Evolutionary conservation across 1,140 invertebrate genomes (phyloP).

Genomic region (Pseudobourletiella spinata): DNA sequence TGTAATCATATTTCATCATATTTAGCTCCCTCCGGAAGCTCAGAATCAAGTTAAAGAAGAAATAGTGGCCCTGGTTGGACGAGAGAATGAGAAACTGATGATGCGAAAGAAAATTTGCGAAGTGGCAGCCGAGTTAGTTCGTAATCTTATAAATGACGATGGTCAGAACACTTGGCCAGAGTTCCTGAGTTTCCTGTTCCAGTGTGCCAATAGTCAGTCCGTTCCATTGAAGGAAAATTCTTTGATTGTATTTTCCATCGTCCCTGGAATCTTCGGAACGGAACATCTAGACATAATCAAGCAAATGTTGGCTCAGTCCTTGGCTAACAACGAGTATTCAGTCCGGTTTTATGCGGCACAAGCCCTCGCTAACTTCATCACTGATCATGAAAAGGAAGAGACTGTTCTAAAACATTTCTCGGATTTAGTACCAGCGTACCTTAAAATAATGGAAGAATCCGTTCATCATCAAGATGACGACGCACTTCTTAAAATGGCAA

Average conservation of each 20-base stretch:
- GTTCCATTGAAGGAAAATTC: constrained; percentile 83
- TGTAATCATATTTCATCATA: constrained; percentile 2
- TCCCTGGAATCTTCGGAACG: constrained; percentile 94
- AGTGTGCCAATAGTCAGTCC: constrained; percentile 75
- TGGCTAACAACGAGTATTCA: constrained; percentile 55
- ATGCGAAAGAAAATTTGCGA: constrained; percentile 89
- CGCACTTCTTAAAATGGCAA: constrained; percentile 76
- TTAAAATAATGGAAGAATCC: constrained; percentile 64
- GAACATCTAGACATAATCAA: constrained; percentile 91
- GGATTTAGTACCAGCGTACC: constrained; percentile 65
- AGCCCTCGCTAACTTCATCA: constrained; percentile 80
- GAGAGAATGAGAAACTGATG: constrained; percentile 60
- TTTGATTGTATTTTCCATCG: constrained; percentile 87
- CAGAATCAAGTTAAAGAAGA: constrained; percentile 77
- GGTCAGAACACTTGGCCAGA: constrained; percentile 96
- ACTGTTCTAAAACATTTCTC: constrained; percentile 76
- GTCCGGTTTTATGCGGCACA: constrained; percentile 71
- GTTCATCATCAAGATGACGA: constrained; percentile 81
- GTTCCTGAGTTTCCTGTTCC: constrained; percentile 91
- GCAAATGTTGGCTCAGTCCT: constrained; percentile 77
- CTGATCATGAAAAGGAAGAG: constrained; percentile 81
- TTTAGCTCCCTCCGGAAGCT: constrained; percentile 63
- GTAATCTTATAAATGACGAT: constrained; percentile 93
- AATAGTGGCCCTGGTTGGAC: constrained; percentile 69
- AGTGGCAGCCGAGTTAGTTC: constrained; percentile 83